Percentiles rank a stretch among this genome's conserved stretches.
Conservation (phyloP, 2,113 vertebrate genomes). For the Barnardius zonarius region DNA sequence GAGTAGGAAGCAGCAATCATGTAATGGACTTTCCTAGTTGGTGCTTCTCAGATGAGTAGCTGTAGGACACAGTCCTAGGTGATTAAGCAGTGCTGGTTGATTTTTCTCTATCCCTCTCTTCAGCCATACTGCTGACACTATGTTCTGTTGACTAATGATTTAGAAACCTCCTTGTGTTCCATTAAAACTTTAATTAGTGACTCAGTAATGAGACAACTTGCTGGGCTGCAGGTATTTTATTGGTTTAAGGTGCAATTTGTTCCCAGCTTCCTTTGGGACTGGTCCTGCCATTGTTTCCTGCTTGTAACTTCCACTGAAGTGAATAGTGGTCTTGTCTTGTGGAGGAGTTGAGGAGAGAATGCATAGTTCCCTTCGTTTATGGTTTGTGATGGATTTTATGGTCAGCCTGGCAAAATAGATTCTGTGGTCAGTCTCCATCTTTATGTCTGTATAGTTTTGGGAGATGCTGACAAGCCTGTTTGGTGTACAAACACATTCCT, state of each 20-base stretch:
- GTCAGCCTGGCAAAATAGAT: background rate
- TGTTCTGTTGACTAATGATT: background rate
- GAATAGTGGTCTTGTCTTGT: background rate
- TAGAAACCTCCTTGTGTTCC: background rate
- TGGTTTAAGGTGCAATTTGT: background rate
- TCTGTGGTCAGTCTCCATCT: background rate
- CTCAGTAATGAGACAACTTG: background rate
- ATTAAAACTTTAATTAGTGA: background rate
- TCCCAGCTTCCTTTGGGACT: background rate
- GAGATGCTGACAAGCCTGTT: background rate
- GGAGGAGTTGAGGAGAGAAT: background rate
- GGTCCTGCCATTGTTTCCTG: background rate
- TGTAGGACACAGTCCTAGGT: background rate
- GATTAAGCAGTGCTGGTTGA: background rate
- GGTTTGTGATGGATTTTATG: background rate
- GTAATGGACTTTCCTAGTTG: background rate
- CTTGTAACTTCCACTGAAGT: background rate
- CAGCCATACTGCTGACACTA: background rate
- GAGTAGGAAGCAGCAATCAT: background rate
- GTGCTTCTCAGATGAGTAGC: background rate
- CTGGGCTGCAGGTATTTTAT: background rate
- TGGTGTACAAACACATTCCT: background rate
- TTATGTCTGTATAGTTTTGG: background rate
- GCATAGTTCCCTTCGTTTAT: background rate
- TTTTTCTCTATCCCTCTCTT: background rate